These are phyloP conservation scores for Nyctereutes procyonoides DNA, from an alignment of 2,113 vertebrate genomes.

Conservation along the genomic window DNA sequence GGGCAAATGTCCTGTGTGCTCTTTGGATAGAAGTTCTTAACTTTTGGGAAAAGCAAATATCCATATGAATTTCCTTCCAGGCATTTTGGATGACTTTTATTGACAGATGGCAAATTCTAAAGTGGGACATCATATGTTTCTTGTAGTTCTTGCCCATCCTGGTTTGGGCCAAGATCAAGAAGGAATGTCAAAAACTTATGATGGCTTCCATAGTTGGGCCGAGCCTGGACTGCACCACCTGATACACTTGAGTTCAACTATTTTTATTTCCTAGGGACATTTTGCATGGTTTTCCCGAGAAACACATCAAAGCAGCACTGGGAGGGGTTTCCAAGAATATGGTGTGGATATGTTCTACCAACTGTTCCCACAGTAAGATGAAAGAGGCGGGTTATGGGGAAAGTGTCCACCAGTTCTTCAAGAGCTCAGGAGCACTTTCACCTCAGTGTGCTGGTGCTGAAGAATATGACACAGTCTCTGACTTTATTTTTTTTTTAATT, in stretches of 20 bases:
- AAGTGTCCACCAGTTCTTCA: neutral
- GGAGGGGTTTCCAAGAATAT: constrained; percentile 54
- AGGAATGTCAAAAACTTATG: neutral
- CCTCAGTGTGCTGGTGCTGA: neutral
- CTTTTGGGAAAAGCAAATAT: constrained; percentile 16
- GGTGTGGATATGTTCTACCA: constrained; percentile 3
- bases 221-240: neutral
- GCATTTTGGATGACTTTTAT: constrained; percentile 31
- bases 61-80: constrained; percentile 32
- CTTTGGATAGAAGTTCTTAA: constrained; percentile 6
- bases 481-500: no score
- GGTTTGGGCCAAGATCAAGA: constrained; percentile 51
- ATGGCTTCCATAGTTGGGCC: neutral
- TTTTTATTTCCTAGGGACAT: constrained; percentile 58
- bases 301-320: constrained; percentile 42
- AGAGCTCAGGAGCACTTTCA: constrained; percentile 8
- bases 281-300: constrained; percentile 57
- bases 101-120: constrained; percentile 56
- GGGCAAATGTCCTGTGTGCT: neutral
- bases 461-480: neutral
- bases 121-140: constrained; percentile 40
- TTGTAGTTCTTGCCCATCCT: constrained; percentile 23
- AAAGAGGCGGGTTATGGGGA: neutral
- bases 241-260: constrained; percentile 14
- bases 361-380: neutral